Percentiles rank a stretch among this genome's conserved stretches.
phyloP scores from a whole-genome alignment of 1,140 invertebrate species.

The Anoplolepis gracilipes region DNA sequence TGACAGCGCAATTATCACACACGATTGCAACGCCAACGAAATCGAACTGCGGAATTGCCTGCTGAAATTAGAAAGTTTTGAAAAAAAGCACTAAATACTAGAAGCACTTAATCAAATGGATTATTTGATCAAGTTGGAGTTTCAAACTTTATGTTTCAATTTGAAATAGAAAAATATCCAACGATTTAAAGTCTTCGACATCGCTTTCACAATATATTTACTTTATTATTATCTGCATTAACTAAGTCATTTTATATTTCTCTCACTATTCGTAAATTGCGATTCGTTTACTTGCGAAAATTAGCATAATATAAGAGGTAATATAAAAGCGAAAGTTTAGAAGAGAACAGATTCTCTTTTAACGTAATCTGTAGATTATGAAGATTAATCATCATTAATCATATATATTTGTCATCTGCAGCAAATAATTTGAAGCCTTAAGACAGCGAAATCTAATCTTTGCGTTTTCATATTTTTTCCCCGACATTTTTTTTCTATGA shows the following conservation, averaged over 20 bases:
- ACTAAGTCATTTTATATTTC: neutral
- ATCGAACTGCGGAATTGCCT: neutral
- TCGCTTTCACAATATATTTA: neutral
- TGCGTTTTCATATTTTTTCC: neutral
- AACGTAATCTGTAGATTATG: constrained; percentile 1
- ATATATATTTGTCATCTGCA: neutral
- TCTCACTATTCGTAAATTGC: neutral
- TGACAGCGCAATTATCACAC: neutral
- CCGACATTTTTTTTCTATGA: neutral
- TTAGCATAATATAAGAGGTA: constrained; percentile 20
- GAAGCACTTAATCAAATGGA: no score
- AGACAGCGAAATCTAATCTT: neutral
- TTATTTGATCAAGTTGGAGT: neutral
- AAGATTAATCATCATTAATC: constrained; percentile 43
- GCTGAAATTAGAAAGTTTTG: neutral
- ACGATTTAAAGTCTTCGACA: neutral
- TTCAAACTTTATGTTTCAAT: neutral
- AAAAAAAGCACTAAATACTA: neutral
- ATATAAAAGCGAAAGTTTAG: constrained; percentile 32
- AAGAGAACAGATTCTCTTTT: neutral
- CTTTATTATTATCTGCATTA: neutral
- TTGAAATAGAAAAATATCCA: neutral
- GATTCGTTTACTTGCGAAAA: neutral
- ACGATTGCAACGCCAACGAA: neutral
- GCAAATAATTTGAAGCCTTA: neutral